Conservation (phyloP, 2,888 invertebrate species). For the Nemoura dubitans region DNA sequence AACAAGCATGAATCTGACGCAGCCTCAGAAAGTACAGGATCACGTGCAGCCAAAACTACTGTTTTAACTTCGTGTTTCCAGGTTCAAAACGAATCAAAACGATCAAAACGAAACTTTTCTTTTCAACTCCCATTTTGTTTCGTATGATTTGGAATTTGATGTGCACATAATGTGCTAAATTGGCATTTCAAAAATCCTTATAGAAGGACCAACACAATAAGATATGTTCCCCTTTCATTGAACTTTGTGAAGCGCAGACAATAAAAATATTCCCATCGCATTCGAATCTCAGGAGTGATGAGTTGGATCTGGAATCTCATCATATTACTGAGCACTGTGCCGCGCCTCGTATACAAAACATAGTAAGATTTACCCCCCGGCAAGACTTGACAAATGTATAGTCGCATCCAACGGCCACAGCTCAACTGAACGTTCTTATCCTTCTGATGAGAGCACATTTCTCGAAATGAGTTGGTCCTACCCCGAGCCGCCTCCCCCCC, state of each 20-base stretch:
- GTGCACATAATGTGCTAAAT: neutral
- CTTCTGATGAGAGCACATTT: conserved; percentile 39
- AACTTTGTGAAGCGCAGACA: neutral
- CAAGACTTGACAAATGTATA: conserved; percentile 32
- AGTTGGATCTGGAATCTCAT: conserved; percentile 25
- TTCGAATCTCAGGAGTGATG: neutral
- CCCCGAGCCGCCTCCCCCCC: neutral
- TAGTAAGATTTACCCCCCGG: conserved; percentile 10
- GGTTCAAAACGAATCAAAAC: neutral
- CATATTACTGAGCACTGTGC: conserved; percentile 16
- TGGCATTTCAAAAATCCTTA: neutral
- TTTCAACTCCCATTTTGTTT: neutral
- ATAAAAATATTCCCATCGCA: conserved; percentile 15
- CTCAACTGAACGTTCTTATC: conserved; percentile 37
- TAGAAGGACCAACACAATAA: neutral
- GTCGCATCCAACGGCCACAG: neutral
- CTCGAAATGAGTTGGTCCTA: conserved; percentile 30
- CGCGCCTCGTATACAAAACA: neutral
- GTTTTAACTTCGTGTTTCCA: neutral
- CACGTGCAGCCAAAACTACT: neutral
- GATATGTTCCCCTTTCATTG: neutral
- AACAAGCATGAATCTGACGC: no score
- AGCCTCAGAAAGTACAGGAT: neutral
- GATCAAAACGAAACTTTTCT: neutral
- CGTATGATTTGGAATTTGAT: neutral